Evolutionary conservation across 2,888 invertebrate genomes (phyloP).

Genomic region (Chironomus riparius): DNA sequence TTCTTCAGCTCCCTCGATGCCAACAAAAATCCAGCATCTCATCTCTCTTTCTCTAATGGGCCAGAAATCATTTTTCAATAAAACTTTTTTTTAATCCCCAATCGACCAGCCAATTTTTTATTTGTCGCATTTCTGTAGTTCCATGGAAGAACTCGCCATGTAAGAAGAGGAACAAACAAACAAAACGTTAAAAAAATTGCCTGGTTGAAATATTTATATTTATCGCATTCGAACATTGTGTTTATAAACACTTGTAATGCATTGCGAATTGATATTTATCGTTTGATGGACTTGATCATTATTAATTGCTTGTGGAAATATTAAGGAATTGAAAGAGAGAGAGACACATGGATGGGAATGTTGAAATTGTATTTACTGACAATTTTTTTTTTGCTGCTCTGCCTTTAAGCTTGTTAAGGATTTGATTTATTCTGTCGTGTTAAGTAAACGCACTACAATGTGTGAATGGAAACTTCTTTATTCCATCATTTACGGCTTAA

Average conservation of each 20-base stretch:
- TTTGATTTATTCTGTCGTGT: not conserved
- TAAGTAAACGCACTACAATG: too few relatives aligned
- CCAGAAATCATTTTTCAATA: not conserved
- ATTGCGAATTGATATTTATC: constrained; percentile 5
- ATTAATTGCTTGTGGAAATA: not conserved
- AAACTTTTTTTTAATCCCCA: not conserved
- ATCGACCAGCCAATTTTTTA: not conserved
- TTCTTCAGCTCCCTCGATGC: too few relatives aligned
- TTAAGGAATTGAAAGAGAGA: not conserved
- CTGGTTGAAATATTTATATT: not conserved
- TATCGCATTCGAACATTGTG: not conserved
- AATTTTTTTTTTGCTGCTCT: too few relatives aligned
- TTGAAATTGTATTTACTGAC: too few relatives aligned
- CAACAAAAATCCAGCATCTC: not conserved
- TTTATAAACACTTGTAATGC: constrained; percentile 18
- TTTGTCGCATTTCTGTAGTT: not conserved
- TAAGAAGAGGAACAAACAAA: not conserved
- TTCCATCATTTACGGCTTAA: too few relatives aligned
- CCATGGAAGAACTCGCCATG: not conserved
- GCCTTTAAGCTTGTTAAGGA: not conserved
- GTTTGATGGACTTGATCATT: not conserved
- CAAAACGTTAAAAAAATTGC: not conserved
- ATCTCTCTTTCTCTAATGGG: constrained; percentile 6
- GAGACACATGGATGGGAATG: not conserved
- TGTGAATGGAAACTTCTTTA: too few relatives aligned